Conservation (phyloP, 2,113 vertebrate genomes). For the Myocastor coypus region DNA sequence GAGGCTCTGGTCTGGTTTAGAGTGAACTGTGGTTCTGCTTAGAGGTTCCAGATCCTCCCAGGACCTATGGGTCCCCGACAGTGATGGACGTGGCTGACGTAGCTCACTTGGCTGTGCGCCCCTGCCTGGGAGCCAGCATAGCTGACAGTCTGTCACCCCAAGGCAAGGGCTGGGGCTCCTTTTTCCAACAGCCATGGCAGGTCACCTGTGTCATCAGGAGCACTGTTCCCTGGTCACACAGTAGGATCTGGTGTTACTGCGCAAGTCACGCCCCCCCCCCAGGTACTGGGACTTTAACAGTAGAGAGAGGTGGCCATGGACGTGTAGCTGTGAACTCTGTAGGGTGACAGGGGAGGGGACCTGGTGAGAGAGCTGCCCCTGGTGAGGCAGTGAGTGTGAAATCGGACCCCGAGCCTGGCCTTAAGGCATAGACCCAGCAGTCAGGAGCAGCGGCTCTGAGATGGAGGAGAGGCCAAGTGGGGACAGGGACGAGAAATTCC, state of each 20-base stretch:
- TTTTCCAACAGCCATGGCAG: background rate
- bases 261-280: background rate
- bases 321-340: background rate
- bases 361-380: background rate
- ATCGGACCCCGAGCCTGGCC: background rate
- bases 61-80: background rate
- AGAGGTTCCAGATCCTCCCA: background rate
- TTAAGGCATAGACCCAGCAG: background rate
- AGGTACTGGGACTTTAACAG: background rate
- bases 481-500: background rate
- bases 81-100: background rate
- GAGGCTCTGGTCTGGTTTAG: background rate
- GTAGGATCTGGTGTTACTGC: too few relatives aligned
- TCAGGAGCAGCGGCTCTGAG: background rate
- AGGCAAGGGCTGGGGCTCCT: too few relatives aligned
- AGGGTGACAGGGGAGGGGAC: background rate
- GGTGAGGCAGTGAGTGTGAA: background rate
- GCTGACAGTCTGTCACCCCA: background rate
- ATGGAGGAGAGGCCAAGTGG: background rate
- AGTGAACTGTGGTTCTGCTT: background rate
- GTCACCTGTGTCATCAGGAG: too few relatives aligned
- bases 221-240: background rate
- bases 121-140: fast-evolving
- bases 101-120: background rate
- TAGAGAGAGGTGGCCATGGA: background rate